These are phyloP conservation scores for Arothron firmamentum DNA, from an alignment of 2,113 vertebrate species.

Conservation along the genomic window DNA sequence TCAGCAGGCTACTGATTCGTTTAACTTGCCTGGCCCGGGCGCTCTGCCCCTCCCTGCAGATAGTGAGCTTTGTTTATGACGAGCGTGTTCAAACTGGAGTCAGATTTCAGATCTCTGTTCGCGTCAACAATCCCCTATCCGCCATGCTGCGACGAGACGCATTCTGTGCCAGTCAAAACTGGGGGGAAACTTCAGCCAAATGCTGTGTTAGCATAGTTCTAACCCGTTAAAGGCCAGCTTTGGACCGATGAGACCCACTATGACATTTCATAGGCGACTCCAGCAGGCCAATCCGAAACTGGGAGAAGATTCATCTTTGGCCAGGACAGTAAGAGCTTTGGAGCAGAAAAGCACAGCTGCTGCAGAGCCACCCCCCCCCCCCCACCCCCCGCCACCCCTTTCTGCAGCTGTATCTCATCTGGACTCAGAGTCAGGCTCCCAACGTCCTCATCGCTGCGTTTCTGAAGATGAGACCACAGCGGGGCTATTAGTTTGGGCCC, in stretches of 20 bases:
- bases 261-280: slow-evolving; percentile 14
- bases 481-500: neutral
- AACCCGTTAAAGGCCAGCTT: neutral
- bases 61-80: slow-evolving; percentile 42
- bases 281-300: slow-evolving; percentile 27
- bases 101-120: slow-evolving; percentile 19
- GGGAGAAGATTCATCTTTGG: slow-evolving; percentile 42
- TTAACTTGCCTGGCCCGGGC: slow-evolving; percentile 59
- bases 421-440: slow-evolving; percentile 34
- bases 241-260: neutral
- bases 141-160: neutral
- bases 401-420: slow-evolving; percentile 62
- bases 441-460: neutral
- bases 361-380: slow-evolving; percentile 24
- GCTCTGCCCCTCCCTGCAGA: slow-evolving; percentile 31
- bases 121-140: slow-evolving; percentile 1
- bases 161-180: neutral
- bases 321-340: slow-evolving; percentile 31
- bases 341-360: slow-evolving; percentile 52
- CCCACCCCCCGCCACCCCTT: too few relatives aligned
- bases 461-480: neutral
- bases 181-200: slow-evolving; percentile 30
- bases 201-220: slow-evolving; percentile 1
- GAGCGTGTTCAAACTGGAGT: slow-evolving; percentile 56
- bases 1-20: slow-evolving; percentile 56